Conservation (phyloP, 2,113 vertebrate genomes). For the human region DNA sequence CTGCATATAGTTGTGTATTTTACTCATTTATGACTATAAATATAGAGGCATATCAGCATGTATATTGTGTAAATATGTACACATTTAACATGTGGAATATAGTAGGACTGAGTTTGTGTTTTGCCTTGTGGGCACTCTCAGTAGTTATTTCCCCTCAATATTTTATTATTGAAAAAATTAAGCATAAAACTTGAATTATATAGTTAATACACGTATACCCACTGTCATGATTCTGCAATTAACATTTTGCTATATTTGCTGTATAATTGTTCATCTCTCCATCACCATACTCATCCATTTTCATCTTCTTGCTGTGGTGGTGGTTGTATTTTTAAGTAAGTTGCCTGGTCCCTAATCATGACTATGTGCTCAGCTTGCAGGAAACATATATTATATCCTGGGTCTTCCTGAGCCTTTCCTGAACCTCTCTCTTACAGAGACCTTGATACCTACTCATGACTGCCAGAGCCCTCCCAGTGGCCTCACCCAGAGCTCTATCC, state of each 20-base stretch:
- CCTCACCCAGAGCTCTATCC: background rate
- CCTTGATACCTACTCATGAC: background rate
- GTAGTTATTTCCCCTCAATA: background rate
- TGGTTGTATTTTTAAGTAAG: background rate
- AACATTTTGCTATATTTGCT: background rate
- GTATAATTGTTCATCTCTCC: background rate
- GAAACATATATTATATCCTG: background rate
- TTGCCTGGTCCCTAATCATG: accelerated
- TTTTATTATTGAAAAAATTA: background rate
- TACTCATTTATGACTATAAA: background rate
- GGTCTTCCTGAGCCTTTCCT: background rate
- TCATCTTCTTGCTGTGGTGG: background rate
- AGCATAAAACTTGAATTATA: background rate
- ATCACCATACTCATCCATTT: background rate
- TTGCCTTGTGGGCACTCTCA: background rate
- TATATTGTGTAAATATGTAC: background rate
- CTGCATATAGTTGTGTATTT: background rate
- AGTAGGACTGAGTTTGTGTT: background rate
- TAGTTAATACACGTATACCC: background rate
- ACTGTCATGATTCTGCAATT: too few species aligned
- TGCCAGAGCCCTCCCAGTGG: background rate
- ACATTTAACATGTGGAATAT: background rate
- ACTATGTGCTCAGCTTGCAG: background rate
- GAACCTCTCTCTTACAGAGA: background rate
- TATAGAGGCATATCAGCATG: background rate